phyloP scores from a whole-genome alignment of 2,888 invertebrate genomes.

The Cosmia pyralina region DNA sequence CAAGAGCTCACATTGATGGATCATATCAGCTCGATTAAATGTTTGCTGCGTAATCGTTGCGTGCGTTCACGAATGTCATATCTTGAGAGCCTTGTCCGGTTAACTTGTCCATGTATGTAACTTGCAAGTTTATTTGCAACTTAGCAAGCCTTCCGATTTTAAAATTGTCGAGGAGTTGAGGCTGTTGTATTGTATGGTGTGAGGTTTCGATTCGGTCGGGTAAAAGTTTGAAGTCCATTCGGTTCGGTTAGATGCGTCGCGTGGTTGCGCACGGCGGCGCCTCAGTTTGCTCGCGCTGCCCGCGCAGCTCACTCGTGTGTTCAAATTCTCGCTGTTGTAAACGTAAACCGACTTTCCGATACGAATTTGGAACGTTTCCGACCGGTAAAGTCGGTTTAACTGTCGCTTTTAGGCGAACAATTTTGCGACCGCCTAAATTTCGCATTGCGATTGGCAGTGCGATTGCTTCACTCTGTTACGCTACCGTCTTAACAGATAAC shows the following conservation, averaged over 20 bases:
- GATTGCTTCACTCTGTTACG: conserved; percentile 85
- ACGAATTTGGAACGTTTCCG: conserved; percentile 86
- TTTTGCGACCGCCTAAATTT: conserved; percentile 82
- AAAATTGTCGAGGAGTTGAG: conserved; percentile 65
- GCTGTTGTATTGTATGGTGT: conserved; percentile 65
- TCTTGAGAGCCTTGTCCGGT: conserved; percentile 84
- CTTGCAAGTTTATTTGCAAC: conserved; percentile 85
- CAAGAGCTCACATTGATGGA: conserved; percentile 63
- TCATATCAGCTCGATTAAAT: conserved; percentile 72
- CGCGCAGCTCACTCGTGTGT: conserved; percentile 88
- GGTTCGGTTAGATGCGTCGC: conserved; percentile 81
- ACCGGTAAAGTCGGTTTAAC: conserved; percentile 86
- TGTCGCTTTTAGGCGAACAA: conserved; percentile 84
- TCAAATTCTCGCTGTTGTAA: conserved; percentile 65
- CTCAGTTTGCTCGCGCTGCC: conserved; percentile 88
- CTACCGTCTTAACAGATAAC: conserved; percentile 83
- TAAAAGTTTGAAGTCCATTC: conserved; percentile 88
- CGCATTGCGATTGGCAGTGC: conserved; percentile 86
- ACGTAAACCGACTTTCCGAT: conserved; percentile 76
- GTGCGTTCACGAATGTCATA: conserved; percentile 80
- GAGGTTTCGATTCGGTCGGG: conserved; percentile 80
- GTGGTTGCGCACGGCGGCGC: conserved; percentile 79
- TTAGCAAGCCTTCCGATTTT: conserved; percentile 80
- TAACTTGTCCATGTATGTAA: conserved; percentile 84
- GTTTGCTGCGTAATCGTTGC: conserved; percentile 77